phyloP scores from a whole-genome alignment of 2,113 vertebrate species.

The Lophotis ruficrista region DNA sequence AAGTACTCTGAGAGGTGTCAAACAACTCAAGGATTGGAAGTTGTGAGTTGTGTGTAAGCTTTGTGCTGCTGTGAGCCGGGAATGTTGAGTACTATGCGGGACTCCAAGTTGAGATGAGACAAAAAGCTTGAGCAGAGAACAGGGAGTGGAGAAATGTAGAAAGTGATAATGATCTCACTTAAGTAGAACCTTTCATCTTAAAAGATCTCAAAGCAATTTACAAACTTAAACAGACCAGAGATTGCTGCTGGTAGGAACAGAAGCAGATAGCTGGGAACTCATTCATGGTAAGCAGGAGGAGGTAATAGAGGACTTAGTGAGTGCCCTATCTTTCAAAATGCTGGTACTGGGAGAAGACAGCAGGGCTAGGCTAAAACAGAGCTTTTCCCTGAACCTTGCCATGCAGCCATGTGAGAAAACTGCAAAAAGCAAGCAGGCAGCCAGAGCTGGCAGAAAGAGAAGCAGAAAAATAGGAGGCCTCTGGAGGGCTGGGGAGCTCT shows the following conservation, averaged over 20 bases:
- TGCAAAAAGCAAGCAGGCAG: background rate
- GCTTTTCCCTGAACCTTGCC: background rate
- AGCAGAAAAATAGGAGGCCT: background rate
- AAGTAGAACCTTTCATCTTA: constrained; percentile 47
- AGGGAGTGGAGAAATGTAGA: constrained; percentile 42
- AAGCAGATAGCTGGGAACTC: constrained; percentile 47
- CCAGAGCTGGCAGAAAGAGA: background rate
- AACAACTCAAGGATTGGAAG: background rate
- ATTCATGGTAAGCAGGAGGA: background rate
- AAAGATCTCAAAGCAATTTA: constrained; percentile 52
- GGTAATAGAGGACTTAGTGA: background rate
- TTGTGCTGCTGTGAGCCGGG: background rate
- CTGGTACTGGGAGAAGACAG: background rate
- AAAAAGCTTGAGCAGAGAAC: constrained; percentile 5
- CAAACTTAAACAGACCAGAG: constrained; percentile 48
- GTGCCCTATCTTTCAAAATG: background rate
- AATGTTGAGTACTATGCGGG: background rate
- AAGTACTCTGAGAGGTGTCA: background rate
- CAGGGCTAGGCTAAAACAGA: background rate
- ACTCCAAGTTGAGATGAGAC: background rate
- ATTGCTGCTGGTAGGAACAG: constrained; percentile 53
- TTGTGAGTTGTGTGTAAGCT: background rate
- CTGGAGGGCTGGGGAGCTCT: background rate
- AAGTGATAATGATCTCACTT: constrained; percentile 31
- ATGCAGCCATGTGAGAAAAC: background rate